phyloP scores from a whole-genome alignment of 2,113 vertebrate species.

The Myanophis thanlyinensis region DNA sequence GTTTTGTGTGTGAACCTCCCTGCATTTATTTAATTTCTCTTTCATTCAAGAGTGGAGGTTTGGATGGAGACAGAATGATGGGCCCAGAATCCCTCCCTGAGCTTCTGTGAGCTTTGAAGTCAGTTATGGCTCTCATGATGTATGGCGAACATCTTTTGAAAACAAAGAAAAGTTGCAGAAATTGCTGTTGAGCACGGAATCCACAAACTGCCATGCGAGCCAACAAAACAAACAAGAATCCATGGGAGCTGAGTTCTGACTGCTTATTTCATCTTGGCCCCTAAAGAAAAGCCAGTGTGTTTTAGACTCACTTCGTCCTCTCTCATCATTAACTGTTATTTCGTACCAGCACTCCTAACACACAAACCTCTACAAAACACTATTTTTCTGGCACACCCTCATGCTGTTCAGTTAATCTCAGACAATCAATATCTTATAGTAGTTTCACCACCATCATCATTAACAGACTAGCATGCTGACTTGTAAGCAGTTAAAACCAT shows the following conservation, averaged over 20 bases:
- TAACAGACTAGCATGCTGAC: neutral
- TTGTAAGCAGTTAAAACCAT: slow-evolving; percentile 20
- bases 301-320: neutral
- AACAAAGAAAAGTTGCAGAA: neutral
- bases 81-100: neutral
- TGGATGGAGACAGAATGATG: neutral
- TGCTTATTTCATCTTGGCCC: neutral
- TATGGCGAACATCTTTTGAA: neutral
- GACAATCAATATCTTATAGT: slow-evolving; percentile 7
- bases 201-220: neutral
- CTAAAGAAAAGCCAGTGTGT: neutral
- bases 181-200: neutral
- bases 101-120: neutral
- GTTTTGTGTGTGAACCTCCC: neutral
- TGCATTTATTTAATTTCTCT: neutral
- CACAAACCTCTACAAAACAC: slow-evolving; percentile 22
- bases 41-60: neutral
- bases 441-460: neutral
- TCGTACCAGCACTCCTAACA: slow-evolving; percentile 5
- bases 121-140: neutral
- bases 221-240: neutral
- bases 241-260: neutral
- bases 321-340: neutral
- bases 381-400: neutral
- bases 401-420: neutral